A percentile compares a stretch with the other conserved stretches of the same genome.
Conservation (phyloP, 2,797 vertebrate species). For the Epinephelus awoara region DNA sequence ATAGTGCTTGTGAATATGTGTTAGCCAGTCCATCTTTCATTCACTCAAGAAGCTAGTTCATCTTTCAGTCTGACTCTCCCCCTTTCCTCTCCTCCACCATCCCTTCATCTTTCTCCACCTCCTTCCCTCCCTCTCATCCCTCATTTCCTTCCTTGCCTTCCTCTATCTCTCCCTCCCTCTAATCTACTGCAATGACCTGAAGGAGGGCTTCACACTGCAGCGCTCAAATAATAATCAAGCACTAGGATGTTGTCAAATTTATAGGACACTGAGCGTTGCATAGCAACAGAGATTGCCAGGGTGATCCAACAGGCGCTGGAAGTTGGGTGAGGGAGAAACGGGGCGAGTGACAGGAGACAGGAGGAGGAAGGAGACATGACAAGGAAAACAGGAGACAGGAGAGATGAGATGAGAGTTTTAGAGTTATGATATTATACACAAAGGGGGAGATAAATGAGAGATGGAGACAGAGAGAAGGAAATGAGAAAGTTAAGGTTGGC, state of each 20-base stretch:
- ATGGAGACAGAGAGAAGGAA: conserved; percentile 48
- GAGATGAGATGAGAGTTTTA: conserved; percentile 50
- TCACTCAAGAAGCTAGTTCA: conserved; percentile 54
- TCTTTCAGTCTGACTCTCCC: conserved; percentile 40
- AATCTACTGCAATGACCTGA: conserved; percentile 83
- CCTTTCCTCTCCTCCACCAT: conserved; percentile 31
- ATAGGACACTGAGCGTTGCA: conserved; percentile 84
- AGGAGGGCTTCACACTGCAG: conserved; percentile 80
- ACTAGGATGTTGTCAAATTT: conserved; percentile 86
- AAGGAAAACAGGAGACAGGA: conserved; percentile 46
- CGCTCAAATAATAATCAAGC: conserved; percentile 87
- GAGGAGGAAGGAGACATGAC: conserved; percentile 63
- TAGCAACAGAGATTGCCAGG: conserved; percentile 86
- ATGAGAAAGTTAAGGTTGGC: conserved; percentile 57
- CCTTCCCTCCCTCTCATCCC: conserved; percentile 48
- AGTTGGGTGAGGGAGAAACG: conserved; percentile 73
- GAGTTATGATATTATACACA: conserved; percentile 52
- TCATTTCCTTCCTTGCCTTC: conserved; percentile 60
- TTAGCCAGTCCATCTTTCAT: conserved; percentile 62
- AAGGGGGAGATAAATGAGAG: conserved; percentile 47
- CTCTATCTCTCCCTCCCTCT: conserved; percentile 64
- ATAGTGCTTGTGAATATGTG: conserved; percentile 46
- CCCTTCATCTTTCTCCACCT: conserved; percentile 52
- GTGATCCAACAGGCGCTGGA: conserved; percentile 78
- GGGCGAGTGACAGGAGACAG: conserved; percentile 73